Evolutionary conservation across 2,888 invertebrate genomes (phyloP).

Genomic region (Dichetophora obliterata): DNA sequence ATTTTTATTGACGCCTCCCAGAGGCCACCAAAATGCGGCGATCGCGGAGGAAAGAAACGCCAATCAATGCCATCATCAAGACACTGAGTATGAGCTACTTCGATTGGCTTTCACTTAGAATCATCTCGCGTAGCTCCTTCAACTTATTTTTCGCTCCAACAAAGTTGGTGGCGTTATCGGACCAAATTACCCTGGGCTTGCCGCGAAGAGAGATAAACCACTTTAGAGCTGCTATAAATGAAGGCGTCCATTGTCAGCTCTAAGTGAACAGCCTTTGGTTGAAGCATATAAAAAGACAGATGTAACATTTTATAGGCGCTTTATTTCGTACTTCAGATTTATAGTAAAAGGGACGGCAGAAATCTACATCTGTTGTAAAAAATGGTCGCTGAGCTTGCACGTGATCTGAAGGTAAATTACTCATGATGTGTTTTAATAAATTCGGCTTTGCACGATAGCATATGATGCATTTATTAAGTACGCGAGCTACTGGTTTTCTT

Average conservation of each 20-base stretch:
- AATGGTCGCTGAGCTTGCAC: neutral
- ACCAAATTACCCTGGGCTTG: neutral
- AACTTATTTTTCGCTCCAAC: neutral
- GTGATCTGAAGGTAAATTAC: conserved; percentile 11
- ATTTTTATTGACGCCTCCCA: neutral
- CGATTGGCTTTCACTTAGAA: neutral
- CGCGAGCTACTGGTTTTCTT: neutral
- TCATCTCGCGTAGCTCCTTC: neutral
- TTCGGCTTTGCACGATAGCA: neutral
- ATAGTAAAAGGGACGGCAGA: neutral
- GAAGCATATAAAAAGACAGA: conserved; percentile 24
- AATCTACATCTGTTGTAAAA: neutral
- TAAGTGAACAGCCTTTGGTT: conserved; percentile 22
- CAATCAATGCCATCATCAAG: neutral
- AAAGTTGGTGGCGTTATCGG: conserved; percentile 4
- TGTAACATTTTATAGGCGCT: conserved; percentile 8
- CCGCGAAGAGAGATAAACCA: conserved; percentile 18
- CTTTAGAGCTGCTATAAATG: conserved; percentile 14
- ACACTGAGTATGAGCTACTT: too few species aligned
- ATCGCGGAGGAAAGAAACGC: neutral
- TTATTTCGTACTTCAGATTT: neutral
- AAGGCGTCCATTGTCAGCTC: conserved; percentile 10
- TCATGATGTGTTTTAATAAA: conserved; percentile 40
- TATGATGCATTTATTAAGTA: conserved; percentile 19
- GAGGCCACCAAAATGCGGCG: neutral